Evolutionary conservation across 2,888 invertebrate species (phyloP).

Genomic region (Diaperis boleti): DNA sequence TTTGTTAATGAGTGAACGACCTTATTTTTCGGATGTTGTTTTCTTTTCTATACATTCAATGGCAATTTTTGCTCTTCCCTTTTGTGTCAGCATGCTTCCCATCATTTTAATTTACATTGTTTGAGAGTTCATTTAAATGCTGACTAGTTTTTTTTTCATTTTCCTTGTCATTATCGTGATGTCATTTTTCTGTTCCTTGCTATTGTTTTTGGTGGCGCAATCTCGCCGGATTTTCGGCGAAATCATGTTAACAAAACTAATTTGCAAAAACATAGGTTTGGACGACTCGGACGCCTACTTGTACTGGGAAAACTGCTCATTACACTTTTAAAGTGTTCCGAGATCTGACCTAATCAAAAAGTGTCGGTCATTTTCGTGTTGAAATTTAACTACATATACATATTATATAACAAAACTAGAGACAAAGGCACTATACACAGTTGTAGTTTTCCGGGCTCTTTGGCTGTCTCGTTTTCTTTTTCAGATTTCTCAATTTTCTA

Average conservation of each 20-base stretch:
- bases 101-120: slow-evolving; percentile 16
- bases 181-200: slow-evolving; percentile 16
- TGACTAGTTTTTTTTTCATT: slow-evolving; percentile 22
- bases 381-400: no score
- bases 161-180: slow-evolving; percentile 29
- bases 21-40: slow-evolving; percentile 1
- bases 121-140: slow-evolving; percentile 9
- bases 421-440: no score
- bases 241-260: slow-evolving; percentile 9
- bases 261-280: slow-evolving; percentile 12
- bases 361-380: no score
- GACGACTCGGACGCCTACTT: neutral
- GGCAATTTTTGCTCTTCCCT: neutral
- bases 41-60: neutral
- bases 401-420: no score
- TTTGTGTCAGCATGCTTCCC: slow-evolving; percentile 11
- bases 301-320: no score
- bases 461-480: no score
- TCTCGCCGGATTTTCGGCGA: slow-evolving; percentile 10
- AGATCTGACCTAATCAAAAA: no score
- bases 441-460: no score
- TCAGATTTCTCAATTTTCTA: no score
- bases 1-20: neutral
- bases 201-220: slow-evolving; percentile 19
- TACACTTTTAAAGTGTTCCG: no score